Percentiles rank a stretch among this genome's conserved stretches.
Evolutionary conservation across 2,888 invertebrate genomes (phyloP).

Genomic region (Lucinisca nassula): DNA sequence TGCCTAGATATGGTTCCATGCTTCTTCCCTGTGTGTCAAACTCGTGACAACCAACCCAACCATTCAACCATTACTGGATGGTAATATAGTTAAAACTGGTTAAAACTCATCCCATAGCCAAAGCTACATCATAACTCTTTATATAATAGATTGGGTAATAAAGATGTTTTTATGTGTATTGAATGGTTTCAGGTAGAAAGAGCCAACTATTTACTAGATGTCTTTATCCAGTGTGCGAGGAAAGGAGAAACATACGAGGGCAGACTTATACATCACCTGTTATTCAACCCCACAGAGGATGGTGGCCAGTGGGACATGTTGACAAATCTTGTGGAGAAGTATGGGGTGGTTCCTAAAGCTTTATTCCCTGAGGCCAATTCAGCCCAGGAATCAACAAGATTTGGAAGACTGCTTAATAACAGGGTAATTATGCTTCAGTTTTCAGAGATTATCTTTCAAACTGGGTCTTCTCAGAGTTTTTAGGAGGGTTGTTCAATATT

Average conservation of each 20-base stretch:
- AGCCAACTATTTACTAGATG: slow-evolving; percentile 95
- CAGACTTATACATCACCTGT: slow-evolving; percentile 93
- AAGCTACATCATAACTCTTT: too few species aligned
- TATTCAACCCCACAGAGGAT: slow-evolving; percentile 88
- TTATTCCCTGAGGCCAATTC: slow-evolving; percentile 95
- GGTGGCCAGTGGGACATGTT: slow-evolving; percentile 97
- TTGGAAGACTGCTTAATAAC: slow-evolving; percentile 94
- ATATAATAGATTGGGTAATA: too few species aligned
- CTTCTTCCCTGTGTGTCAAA: too few species aligned
- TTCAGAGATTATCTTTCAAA: too few species aligned
- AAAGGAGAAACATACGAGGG: slow-evolving; percentile 94
- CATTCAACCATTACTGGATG: too few species aligned
- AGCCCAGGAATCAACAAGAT: slow-evolving; percentile 92
- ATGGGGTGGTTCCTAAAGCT: slow-evolving; percentile 96
- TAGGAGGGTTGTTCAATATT: too few species aligned
- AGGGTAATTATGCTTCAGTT: slow-evolving; percentile 91
- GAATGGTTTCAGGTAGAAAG: slow-evolving; percentile 93
- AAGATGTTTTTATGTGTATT: too few species aligned
- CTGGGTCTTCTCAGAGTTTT: too few species aligned
- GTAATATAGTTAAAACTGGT: too few species aligned
- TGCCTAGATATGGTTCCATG: too few species aligned
- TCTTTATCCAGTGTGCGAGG: slow-evolving; percentile 93
- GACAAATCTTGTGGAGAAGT: slow-evolving; percentile 94
- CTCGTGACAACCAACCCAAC: too few species aligned
- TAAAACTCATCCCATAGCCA: too few species aligned